Percentiles rank a stretch among this genome's conserved stretches.
These are phyloP conservation scores for Conus ventricosus DNA, from an alignment of 1,140 invertebrate species.

Conservation along the genomic window DNA sequence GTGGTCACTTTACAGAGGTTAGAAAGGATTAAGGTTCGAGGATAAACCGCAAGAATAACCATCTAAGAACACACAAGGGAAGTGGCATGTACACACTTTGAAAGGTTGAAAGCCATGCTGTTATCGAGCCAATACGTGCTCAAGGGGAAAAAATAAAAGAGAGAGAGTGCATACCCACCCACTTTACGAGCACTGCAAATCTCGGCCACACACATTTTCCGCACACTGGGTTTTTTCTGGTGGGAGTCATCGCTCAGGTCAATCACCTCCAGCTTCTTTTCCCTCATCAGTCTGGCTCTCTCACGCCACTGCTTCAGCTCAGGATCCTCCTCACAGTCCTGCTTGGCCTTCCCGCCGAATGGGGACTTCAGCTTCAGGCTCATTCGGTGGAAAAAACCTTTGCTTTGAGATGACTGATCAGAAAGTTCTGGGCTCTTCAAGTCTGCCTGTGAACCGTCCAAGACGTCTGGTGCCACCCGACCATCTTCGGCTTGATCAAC, in stretches of 20 bases:
- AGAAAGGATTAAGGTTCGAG: no score
- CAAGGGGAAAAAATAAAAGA: neutral
- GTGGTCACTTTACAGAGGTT: no score
- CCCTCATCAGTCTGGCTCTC: slow-evolving; percentile 28
- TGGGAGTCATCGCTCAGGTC: slow-evolving; percentile 57
- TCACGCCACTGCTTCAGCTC: slow-evolving; percentile 18
- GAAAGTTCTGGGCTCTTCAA: no score
- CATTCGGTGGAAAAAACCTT: slow-evolving; percentile 59
- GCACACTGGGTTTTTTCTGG: slow-evolving; percentile 43
- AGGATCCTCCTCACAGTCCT: slow-evolving; percentile 49
- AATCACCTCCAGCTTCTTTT: slow-evolving; percentile 56
- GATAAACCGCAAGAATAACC: neutral
- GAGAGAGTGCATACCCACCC: slow-evolving; percentile 33
- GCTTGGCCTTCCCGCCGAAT: slow-evolving; percentile 26
- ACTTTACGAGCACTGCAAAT: slow-evolving; percentile 40
- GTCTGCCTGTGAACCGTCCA: neutral
- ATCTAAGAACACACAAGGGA: neutral
- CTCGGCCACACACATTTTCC: slow-evolving; percentile 53
- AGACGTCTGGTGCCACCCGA: neutral
- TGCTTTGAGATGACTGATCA: slow-evolving; percentile 1
- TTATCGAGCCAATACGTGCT: no score
- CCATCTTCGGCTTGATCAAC: neutral
- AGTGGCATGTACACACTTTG: no score
- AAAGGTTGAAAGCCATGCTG: no score
- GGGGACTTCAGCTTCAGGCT: slow-evolving; percentile 60